Conservation (phyloP, 2,113 vertebrate species). For the Oenanthe melanoleuca region DNA sequence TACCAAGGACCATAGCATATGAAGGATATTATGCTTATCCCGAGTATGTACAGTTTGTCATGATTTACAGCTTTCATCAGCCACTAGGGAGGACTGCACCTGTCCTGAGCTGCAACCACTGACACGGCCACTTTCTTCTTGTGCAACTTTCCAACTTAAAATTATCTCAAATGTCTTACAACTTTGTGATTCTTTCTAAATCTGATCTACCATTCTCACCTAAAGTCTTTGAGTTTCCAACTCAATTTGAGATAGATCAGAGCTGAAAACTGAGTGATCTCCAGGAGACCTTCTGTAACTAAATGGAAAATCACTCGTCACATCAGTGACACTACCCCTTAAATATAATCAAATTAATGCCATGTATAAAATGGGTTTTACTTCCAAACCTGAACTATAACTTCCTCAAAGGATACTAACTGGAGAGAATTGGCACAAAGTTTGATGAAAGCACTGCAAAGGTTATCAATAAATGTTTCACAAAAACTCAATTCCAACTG, state of each 20-base stretch:
- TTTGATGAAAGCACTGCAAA: not conserved
- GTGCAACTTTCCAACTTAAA: not conserved
- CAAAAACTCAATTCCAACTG: not conserved
- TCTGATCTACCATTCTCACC: not conserved
- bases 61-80: not conserved
- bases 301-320: not conserved
- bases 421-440: not conserved
- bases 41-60: not conserved
- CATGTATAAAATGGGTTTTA: not conserved
- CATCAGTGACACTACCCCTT: not conserved
- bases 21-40: not conserved
- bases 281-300: not conserved
- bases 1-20: not conserved
- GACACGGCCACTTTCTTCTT: rapidly evolving
- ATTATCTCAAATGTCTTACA: not conserved
- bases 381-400: not conserved
- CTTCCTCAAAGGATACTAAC: not conserved
- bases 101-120: not conserved
- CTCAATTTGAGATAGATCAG: not conserved
- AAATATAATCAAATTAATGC: not conserved
- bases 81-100: not conserved
- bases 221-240: not conserved
- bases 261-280: not conserved
- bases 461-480: not conserved
- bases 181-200: not conserved